Conservation (phyloP, 2,888 invertebrate species). For the Oxyteleia sp. region DNA sequence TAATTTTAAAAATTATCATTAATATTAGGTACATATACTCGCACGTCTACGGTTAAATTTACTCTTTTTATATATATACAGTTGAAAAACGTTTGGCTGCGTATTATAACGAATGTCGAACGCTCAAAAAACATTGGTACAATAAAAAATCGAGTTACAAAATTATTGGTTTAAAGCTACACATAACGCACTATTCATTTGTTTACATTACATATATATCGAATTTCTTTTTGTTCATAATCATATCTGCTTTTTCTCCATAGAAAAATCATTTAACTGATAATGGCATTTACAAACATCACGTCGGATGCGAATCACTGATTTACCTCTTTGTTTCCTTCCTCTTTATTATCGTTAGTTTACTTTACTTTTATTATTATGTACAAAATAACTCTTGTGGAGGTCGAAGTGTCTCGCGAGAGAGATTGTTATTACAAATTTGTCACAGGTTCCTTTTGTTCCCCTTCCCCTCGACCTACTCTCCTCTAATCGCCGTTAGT, state of each 20-base stretch:
- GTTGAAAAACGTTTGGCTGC: slow-evolving; percentile 65
- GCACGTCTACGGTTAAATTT: slow-evolving; percentile 48
- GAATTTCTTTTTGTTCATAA: slow-evolving; percentile 46
- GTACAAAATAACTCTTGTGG: slow-evolving; percentile 50
- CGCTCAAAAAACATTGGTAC: slow-evolving; percentile 56
- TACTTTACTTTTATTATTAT: slow-evolving; percentile 43
- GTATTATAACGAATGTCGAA: slow-evolving; percentile 50
- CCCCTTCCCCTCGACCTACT: slow-evolving; percentile 41
- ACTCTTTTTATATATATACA: slow-evolving; percentile 39
- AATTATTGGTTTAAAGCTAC: slow-evolving; percentile 63
- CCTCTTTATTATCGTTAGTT: background rate
- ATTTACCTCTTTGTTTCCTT: slow-evolving; percentile 4
- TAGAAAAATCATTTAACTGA: slow-evolving; percentile 53
- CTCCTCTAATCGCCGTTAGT: slow-evolving; percentile 13
- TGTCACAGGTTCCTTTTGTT: slow-evolving; percentile 34
- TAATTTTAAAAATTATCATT: slow-evolving; percentile 26
- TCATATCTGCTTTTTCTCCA: slow-evolving; percentile 31
- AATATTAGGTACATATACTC: slow-evolving; percentile 59
- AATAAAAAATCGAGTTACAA: slow-evolving; percentile 69
- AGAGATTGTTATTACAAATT: slow-evolving; percentile 38
- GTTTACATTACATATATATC: slow-evolving; percentile 22
- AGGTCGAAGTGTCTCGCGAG: slow-evolving; percentile 24
- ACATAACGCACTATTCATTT: slow-evolving; percentile 52
- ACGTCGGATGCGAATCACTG: slow-evolving; percentile 23
- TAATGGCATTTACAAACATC: slow-evolving; percentile 60